Evolutionary conservation across 2,888 invertebrate species (phyloP), one percentile per base, ranked within the genome.

Genomic region (Ormyrus rosae): DNA sequence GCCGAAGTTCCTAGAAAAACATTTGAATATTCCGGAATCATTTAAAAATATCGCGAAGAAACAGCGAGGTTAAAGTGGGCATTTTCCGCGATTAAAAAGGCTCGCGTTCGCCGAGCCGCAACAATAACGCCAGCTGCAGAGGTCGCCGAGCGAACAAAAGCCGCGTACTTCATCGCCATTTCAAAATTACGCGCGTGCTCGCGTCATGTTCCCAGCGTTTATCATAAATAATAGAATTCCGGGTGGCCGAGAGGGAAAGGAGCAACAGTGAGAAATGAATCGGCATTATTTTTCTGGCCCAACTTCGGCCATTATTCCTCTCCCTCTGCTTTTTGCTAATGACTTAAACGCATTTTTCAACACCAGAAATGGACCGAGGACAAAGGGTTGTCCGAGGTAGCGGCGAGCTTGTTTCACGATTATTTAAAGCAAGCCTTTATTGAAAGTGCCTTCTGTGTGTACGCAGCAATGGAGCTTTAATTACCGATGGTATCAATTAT

Each of bases 201-300:
- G 73, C 74, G 68, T 60, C 51, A 11, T 51, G 46, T 73, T 19
- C 55, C n/a, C 55, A 34, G 53, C 76, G 70, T 65, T 71, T 60
- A 71, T 80, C 81, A 76, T 83, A 81, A 83, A 81, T 83, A 83
- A 83, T 80, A 73, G 65, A 81, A 82, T 83, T 78, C 79, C 76
- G 75, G 69, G 78, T 73, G 74, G 60, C 48, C 55, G 53, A 67
- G 67, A 74, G 69, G 71, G 58, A 7, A n/a, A 9, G 56, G 48
- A 6, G 48, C 2, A 63, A 45, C 9, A 9, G 45, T 34, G 60
- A 5, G n/a, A 51, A 51, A 61, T 19, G 8, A 7, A 46, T 48
- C 45, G n/a, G 46, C 13, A 56, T 50, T 58, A 65, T 46, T 58
- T 50, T 50, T 7, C 63, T 6, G 4, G 34, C 34, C 34, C 34